Percentiles rank a stretch among this genome's conserved stretches.
Evolutionary conservation across 2,888 invertebrate species (phyloP).

Genomic region (Protophormia terraenovae): DNA sequence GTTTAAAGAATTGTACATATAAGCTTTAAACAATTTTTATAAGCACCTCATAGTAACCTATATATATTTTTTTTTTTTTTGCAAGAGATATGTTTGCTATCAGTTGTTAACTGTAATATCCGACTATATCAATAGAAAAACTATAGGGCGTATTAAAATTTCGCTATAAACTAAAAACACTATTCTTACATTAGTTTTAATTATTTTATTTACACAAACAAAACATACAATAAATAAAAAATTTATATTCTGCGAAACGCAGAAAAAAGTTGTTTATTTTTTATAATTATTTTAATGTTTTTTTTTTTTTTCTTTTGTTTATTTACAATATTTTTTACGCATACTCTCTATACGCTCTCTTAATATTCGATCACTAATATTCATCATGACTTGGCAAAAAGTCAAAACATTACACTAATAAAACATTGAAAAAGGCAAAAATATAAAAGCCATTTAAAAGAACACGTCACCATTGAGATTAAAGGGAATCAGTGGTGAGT

Average conservation of each 20-base stretch:
- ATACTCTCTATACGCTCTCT: not conserved
- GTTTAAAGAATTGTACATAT: no score
- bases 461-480: not conserved
- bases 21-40: no score
- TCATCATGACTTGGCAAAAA: slow-evolving; percentile 1
- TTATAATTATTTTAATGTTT: not conserved
- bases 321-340: not conserved
- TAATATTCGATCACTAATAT: not conserved
- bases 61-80: no score
- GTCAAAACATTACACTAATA: not conserved
- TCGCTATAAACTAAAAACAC: not conserved
- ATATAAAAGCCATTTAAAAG: not conserved
- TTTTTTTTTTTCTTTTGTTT: not conserved
- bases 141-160: not conserved
- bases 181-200: not conserved
- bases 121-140: no score
- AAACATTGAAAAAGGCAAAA: not conserved
- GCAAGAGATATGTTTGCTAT: no score
- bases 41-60: no score
- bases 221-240: not conserved
- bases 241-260: not conserved
- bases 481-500: not conserved
- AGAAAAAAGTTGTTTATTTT: not conserved
- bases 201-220: not conserved
- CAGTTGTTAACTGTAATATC: no score